Conservation (phyloP, 1,140 invertebrate genomes). For the Dreissena rostriformis region DNA sequence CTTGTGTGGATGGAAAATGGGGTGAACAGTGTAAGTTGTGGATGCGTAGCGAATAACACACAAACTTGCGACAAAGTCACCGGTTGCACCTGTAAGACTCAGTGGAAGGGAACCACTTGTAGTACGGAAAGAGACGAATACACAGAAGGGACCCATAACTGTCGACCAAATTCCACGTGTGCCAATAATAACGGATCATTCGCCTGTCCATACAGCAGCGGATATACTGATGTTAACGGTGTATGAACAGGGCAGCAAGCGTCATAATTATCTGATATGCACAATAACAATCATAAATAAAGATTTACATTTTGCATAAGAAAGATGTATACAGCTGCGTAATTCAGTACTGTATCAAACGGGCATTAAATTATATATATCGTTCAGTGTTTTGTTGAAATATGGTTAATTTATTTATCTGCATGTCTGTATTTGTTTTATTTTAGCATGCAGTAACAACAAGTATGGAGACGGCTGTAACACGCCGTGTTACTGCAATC, state of each 20-base stretch:
- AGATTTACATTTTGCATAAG: neutral
- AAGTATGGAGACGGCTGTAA: constrained; percentile 34
- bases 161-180: constrained; percentile 81
- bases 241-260: constrained; percentile 4
- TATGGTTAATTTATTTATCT: constrained; percentile 8
- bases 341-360: neutral
- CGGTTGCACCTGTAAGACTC: constrained; percentile 28
- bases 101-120: constrained; percentile 15
- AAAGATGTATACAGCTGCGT: neutral
- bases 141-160: constrained; percentile 30
- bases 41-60: constrained; percentile 19
- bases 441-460: constrained; percentile 21
- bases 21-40: constrained; percentile 40
- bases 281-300: neutral
- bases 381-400: neutral
- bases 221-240: constrained; percentile 30
- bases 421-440: constrained; percentile 9
- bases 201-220: constrained; percentile 83
- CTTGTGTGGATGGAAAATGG: constrained; percentile 29
- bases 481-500: constrained; percentile 22
- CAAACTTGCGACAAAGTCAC: constrained; percentile 13
- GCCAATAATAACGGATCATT: constrained; percentile 92
- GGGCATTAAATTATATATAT: neutral
- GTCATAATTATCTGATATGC: neutral
- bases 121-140: constrained; percentile 63